Conservation (phyloP, 2,113 vertebrate species). For the Amblyornis subalaris region DNA sequence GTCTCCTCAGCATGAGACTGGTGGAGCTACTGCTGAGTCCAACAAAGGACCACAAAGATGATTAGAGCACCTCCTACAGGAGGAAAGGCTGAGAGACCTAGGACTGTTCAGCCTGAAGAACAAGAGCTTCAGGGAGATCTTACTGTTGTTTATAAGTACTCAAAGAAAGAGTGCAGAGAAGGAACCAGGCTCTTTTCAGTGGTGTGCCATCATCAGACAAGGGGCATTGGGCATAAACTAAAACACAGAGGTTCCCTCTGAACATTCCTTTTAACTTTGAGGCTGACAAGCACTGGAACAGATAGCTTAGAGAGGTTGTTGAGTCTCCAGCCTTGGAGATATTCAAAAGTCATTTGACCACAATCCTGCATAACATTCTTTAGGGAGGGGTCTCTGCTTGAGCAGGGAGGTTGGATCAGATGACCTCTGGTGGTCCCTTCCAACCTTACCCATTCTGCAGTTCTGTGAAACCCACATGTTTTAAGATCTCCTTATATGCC, state of each 20-base stretch:
- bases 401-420: neutral
- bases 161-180: neutral
- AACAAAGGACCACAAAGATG: neutral
- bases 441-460: neutral
- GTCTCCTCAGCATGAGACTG: neutral
- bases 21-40: neutral
- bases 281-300: neutral
- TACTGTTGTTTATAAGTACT: neutral
- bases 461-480: neutral
- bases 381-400: neutral
- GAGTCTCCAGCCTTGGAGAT: neutral
- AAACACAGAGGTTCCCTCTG: neutral
- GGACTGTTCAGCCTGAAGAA: neutral
- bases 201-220: no score
- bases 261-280: neutral
- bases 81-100: neutral
- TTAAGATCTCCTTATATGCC: neutral
- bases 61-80: neutral
- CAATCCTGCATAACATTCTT: neutral
- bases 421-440: neutral
- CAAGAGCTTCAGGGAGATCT: neutral
- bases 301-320: neutral
- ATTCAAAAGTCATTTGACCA: neutral
- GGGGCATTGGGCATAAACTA: neutral
- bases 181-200: neutral